Conservation (phyloP, 1,140 invertebrate species). For the Tetramorium parvispinum region DNA sequence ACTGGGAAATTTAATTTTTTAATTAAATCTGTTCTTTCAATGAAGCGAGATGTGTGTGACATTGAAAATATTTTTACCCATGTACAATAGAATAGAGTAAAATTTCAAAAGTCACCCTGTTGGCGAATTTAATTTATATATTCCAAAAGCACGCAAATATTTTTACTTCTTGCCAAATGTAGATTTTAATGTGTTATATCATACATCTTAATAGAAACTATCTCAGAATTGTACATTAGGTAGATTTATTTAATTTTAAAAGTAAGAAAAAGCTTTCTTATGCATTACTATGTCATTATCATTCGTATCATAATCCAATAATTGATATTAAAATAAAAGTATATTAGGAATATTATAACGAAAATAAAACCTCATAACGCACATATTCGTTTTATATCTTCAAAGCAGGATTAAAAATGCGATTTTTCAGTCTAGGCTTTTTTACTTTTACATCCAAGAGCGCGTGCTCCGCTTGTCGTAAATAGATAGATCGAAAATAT, state of each 20-base stretch:
- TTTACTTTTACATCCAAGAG: background rate
- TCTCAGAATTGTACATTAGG: background rate
- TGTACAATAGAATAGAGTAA: background rate
- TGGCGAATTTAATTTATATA: background rate
- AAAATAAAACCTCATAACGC: background rate
- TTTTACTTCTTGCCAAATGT: background rate
- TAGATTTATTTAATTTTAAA: slow-evolving; percentile 2
- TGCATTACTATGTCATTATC: background rate
- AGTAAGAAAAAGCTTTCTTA: background rate
- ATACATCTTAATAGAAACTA: no score
- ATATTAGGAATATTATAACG: background rate
- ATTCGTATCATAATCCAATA: background rate
- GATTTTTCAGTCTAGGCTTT: background rate
- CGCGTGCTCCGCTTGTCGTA: background rate
- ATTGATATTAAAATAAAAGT: background rate
- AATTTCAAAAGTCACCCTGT: background rate
- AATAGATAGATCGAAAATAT: slow-evolving; percentile 36
- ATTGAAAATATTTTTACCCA: background rate
- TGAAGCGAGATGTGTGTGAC: background rate
- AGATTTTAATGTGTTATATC: background rate
- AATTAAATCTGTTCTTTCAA: slow-evolving; percentile 24
- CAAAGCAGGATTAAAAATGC: background rate
- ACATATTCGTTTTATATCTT: background rate
- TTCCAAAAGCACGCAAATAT: background rate
- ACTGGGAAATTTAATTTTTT: background rate